Base-by-base conservation (phyloP, 1,140 invertebrate species). In the Artemia franciscana region DNA sequence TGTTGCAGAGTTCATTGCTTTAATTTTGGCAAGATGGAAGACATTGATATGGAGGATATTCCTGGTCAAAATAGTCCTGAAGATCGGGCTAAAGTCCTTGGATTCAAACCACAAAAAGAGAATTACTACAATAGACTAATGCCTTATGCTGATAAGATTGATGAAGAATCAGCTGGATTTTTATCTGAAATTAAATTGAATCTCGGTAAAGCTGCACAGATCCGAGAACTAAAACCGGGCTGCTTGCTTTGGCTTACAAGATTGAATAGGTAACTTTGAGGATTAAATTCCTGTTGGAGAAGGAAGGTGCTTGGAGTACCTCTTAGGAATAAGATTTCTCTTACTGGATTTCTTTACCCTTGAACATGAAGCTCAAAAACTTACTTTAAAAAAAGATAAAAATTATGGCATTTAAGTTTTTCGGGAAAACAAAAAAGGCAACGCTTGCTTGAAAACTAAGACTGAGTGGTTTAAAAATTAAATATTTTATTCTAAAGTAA, bases 131-230 rank as follows among this genome's bases (percentile, higher is more conserved):
- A 84, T 68, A 79, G 78, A 69, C 71, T 83, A 51, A 70, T 86
- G 30, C 82, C 83, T 7, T 85, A 85, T 72, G 77, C 76, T 4
- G 74, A 77, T 21, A 70, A 80, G 66, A 68, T 86, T 51, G 81
- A 84, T 62, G 73, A 75, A 18, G 83, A 86, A 72, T 80, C 83
- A 1, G 69, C 71, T 51, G 69, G 66, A 63, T 74, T 81, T 56
- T 75, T 84, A 59, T 65, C 72, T 7, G 76, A 82, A 61, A 84
- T 85, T 39, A 85, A 85, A 72, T 78, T 73, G 60, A 83, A 85
- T 73, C 71, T 86, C 26, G 78, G 77, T 25, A 79, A 78, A 67
- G 75, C 81, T 59, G 75, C 85, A 30, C 76, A 84, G 72, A 71
- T 83, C 24, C 73, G 80, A 21, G 83, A 85, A 73, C 76, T 84